Base-by-base conservation (phyloP, 2,797 vertebrate species). In the Pseudochirops cupreus region DNA sequence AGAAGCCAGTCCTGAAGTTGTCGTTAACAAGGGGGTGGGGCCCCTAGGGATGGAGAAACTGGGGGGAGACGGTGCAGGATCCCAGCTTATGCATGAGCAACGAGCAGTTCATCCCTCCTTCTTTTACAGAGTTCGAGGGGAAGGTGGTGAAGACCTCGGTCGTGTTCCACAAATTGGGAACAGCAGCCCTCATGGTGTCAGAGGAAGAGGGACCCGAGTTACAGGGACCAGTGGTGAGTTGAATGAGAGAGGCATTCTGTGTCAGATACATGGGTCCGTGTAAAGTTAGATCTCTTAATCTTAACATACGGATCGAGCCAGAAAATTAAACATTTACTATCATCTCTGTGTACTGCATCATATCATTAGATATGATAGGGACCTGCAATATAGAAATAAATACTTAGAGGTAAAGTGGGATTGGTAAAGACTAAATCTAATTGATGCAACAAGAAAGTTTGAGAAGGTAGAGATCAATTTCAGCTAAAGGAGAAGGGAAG, bases 181-280 rank as follows among this genome's bases (percentile, higher is more conserved):
- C 98, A 0, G 92, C 98, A 0, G 94, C 97, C 0, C 0, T 96
- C 56, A 12, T 96, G 28, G 55, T 91, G 33, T 96, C 98, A 1
- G 95, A 94, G 0, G 98, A 98, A 3, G 98, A 99, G 4, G 98
- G 98, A 46, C 98, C 98, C 0, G 99, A 99, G 74, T 96, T 99
- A 24, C 99, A 99, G 96, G 99, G 99, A 1, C 99, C 99, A 21
- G 98, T 99, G 99, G 99, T 99, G 97, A 99, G 99, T 98, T 39
- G 50, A 14, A 13, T 5, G 55, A 16, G 46, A 46, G 10, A 56
- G 52, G 52, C 31, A 14, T 87, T 87, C 3, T 1, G 9, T 26
- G 9, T 87, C 46, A 50, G 39, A 50, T 50, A 50, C 39, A 24
- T 46, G 39, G 39, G 7, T 87, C 39, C 21, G 4, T 46, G 39